phyloP scores from a whole-genome alignment of 2,797 vertebrate genomes.

The Phoebastria nigripes region DNA sequence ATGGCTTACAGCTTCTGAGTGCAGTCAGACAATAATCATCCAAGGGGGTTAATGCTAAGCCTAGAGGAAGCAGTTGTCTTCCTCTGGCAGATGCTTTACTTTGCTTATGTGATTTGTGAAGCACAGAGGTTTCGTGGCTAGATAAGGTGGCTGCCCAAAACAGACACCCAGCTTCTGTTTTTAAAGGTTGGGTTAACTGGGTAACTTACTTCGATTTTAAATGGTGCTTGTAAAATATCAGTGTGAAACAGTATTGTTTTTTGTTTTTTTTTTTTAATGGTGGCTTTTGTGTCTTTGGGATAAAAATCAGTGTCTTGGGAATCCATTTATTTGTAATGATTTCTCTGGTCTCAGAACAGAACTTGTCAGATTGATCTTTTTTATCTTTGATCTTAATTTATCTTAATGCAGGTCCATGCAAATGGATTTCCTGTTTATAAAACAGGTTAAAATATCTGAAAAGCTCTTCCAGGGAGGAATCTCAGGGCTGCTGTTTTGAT shows the following conservation, averaged over 20 bases:
- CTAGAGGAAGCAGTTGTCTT: neutral
- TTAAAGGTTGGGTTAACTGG: neutral
- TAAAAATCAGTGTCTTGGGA: neutral
- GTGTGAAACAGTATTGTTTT: neutral
- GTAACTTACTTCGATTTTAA: neutral
- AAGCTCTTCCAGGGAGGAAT: neutral
- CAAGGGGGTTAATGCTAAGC: neutral
- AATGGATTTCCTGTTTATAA: conserved; percentile 27
- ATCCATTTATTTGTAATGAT: neutral
- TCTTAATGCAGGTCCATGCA: neutral
- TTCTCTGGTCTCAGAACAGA: neutral
- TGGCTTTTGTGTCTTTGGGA: neutral
- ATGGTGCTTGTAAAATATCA: neutral
- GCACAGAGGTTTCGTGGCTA: neutral
- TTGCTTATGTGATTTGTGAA: neutral
- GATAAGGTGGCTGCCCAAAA: neutral
- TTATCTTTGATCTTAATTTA: neutral
- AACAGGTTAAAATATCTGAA: neutral
- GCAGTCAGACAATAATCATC: neutral
- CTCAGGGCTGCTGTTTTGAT: neutral
- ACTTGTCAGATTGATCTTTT: neutral
- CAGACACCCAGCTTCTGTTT: neutral
- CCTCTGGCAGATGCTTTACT: neutral
- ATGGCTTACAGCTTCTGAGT: neutral
- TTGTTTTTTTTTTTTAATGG: neutral